A percentile compares a stretch with the other conserved stretches of the same genome.
Conservation (phyloP, 2,113 vertebrate genomes). For the Chloebia gouldiae region DNA sequence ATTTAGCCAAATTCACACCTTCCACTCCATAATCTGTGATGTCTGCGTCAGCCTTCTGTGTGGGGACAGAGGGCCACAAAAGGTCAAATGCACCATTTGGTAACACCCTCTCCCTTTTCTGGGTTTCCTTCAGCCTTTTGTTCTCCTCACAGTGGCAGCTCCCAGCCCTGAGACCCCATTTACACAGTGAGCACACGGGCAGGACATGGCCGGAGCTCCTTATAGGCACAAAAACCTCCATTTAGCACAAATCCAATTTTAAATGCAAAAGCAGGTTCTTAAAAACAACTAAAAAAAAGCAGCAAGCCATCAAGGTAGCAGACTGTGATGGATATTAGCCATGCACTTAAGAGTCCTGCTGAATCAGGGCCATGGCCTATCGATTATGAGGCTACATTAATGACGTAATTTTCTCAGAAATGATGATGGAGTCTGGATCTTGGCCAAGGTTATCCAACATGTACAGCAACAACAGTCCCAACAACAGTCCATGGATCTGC, state of each 20-base stretch:
- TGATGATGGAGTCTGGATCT: not conserved
- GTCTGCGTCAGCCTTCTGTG: not conserved
- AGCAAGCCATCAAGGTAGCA: not conserved
- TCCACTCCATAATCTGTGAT: not conserved
- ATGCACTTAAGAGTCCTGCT: slow-evolving; percentile 1
- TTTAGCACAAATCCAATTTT: not conserved
- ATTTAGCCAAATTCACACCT: slow-evolving; percentile 2
- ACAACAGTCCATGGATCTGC: fast-evolving
- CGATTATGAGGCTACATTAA: not conserved
- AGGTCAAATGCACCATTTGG: not conserved
- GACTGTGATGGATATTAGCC: not conserved
- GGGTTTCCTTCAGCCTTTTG: not conserved
- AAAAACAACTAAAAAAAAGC: not conserved
- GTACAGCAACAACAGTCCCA: not conserved
- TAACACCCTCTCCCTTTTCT: not conserved
- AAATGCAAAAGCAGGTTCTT: not conserved
- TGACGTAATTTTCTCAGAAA: slow-evolving; percentile 38
- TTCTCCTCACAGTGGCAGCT: not conserved
- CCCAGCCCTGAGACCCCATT: not conserved
- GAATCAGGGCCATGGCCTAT: slow-evolving; percentile 34
- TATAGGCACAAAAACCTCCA: not conserved
- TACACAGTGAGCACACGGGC: not conserved
- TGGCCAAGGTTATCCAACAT: not conserved
- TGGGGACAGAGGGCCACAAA: not conserved
- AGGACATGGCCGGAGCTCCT: not conserved